These are phyloP conservation scores for Agelas oroides DNA, from an alignment of 37 sponge, comb jelly and placozoan species.

Conservation along the genomic window DNA sequence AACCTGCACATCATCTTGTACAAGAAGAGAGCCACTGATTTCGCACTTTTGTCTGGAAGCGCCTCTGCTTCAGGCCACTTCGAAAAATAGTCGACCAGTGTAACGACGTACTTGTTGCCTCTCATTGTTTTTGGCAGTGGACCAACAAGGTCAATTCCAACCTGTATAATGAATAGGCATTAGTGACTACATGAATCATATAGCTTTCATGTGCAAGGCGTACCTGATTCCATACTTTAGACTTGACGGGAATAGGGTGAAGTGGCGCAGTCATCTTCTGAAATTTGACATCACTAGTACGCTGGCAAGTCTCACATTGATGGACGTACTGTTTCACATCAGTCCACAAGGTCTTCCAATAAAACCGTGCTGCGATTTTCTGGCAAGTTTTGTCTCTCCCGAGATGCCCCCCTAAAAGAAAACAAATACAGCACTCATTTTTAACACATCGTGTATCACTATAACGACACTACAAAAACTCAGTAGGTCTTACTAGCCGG, in stretches of 20 bases:
- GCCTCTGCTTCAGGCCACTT: constrained; percentile 61
- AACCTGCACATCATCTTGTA: constrained; percentile 48
- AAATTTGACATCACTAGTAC: constrained; percentile 35
- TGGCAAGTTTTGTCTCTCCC: constrained; percentile 51
- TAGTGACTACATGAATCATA: too few species aligned
- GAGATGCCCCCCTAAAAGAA: constrained; percentile 34
- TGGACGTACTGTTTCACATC: constrained; percentile 1
- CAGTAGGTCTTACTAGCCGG: too few species aligned
- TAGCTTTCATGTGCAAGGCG: too few species aligned
- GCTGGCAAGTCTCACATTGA: constrained; percentile 35
- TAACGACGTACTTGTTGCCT: constrained; percentile 42
- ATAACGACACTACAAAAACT: too few species aligned
- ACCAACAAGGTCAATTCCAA: constrained; percentile 54
- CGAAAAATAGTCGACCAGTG: constrained; percentile 49
- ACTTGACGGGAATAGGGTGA: constrained; percentile 42
- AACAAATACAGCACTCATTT: not conserved
- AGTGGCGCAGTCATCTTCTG: constrained; percentile 15
- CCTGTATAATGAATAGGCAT: not conserved
- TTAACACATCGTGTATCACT: too few species aligned
- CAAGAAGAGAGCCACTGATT: constrained; percentile 38
- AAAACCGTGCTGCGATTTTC: constrained; percentile 24
- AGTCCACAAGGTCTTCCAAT: constrained; percentile 20
- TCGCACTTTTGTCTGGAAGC: constrained; percentile 21
- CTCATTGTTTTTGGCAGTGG: constrained; percentile 33
- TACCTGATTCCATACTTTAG: constrained; percentile 49